These are phyloP conservation scores for Drosophila anceps DNA, from an alignment of 2,888 invertebrate genomes.

Conservation along the genomic window DNA sequence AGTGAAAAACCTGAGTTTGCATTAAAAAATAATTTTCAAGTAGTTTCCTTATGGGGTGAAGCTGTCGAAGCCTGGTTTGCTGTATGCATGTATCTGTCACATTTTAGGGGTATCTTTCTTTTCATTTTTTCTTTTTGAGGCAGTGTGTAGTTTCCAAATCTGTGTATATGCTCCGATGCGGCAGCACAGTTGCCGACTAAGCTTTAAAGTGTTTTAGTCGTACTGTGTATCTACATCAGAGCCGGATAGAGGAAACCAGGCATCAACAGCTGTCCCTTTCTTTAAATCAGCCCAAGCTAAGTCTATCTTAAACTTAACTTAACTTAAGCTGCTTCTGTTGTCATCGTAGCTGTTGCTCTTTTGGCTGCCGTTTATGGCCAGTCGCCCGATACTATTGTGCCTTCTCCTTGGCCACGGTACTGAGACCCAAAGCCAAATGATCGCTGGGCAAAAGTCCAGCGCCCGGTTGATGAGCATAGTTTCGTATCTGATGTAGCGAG, in stretches of 20 bases:
- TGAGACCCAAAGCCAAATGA: slow-evolving; percentile 86
- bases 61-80: slow-evolving; percentile 19
- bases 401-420: slow-evolving; percentile 83
- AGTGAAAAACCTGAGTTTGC: slow-evolving; percentile 73
- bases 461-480: slow-evolving; percentile 95
- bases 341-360: slow-evolving; percentile 60
- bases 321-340: slow-evolving; percentile 44
- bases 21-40: slow-evolving; percentile 45
- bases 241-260: slow-evolving; percentile 20
- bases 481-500: slow-evolving; percentile 97
- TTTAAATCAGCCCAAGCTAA: slow-evolving; percentile 26
- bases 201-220: background rate
- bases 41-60: background rate
- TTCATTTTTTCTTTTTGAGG: background rate
- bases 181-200: slow-evolving; percentile 15
- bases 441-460: slow-evolving; percentile 89
- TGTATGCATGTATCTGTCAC: slow-evolving; percentile 4
- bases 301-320: slow-evolving; percentile 34
- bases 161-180: slow-evolving; percentile 21
- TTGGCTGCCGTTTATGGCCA: slow-evolving; percentile 58
- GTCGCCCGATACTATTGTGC: slow-evolving; percentile 83
- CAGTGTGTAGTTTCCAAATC: slow-evolving; percentile 7
- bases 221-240: slow-evolving; percentile 27
- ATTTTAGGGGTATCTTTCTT: background rate
- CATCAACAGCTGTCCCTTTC: slow-evolving; percentile 6